These are phyloP conservation scores for Acanthurus leucopareius DNA, from an alignment of 2,797 vertebrate genomes.

Conservation along the genomic window DNA sequence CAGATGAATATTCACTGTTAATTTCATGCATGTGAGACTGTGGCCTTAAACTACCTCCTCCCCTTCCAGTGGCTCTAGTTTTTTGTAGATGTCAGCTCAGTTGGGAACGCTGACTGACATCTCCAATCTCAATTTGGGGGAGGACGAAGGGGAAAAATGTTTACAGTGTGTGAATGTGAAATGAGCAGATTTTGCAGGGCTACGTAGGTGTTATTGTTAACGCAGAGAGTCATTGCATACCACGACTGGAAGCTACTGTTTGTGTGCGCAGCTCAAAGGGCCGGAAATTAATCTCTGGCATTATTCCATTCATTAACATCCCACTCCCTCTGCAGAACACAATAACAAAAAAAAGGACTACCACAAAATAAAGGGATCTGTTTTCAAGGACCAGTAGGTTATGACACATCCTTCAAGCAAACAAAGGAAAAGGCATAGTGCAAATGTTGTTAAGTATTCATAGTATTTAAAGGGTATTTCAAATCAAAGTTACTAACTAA, in stretches of 20 bases:
- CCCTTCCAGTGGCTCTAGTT: not conserved
- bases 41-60: slow-evolving; percentile 10
- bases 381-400: not conserved
- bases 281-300: slow-evolving; percentile 64
- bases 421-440: not conserved
- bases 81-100: slow-evolving; percentile 37
- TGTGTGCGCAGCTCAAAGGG: slow-evolving; percentile 43
- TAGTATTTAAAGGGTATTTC: not conserved
- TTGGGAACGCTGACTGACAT: slow-evolving; percentile 40
- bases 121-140: slow-evolving; percentile 12
- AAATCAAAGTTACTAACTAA: slow-evolving; percentile 6
- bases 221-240: slow-evolving; percentile 28
- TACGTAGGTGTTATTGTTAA: slow-evolving; percentile 25
- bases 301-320: slow-evolving; percentile 56
- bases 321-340: slow-evolving; percentile 39
- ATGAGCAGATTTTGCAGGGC: slow-evolving; percentile 29
- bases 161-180: slow-evolving; percentile 11
- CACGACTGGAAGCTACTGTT: slow-evolving; percentile 14
- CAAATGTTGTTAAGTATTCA: not conserved
- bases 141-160: slow-evolving; percentile 15
- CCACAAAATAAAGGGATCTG: slow-evolving; percentile 28
- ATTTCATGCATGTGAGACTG: too few species aligned
- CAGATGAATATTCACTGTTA: too few species aligned
- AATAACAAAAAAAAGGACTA: slow-evolving; percentile 17
- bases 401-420: slow-evolving; percentile 2